Evolutionary conservation across 2,113 vertebrate species (phyloP).

Genomic region (Xiphias gladius): DNA sequence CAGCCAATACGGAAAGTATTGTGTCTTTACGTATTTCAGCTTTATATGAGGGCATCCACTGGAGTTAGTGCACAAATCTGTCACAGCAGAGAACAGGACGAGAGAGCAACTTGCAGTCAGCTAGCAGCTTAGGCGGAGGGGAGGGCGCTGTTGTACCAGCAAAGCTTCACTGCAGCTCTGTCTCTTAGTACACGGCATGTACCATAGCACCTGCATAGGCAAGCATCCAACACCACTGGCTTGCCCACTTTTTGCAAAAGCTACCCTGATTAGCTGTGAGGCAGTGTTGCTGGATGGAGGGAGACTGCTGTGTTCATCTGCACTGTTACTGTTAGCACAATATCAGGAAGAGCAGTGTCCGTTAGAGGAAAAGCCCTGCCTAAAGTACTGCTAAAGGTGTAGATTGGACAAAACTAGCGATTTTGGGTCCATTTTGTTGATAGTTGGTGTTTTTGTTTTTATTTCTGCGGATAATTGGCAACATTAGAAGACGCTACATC

Average conservation of each 20-base stretch:
- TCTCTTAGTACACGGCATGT: constrained; percentile 43
- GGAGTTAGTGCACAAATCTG: constrained; percentile 9
- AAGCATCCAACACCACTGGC: constrained; percentile 33
- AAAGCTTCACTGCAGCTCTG: constrained; percentile 37
- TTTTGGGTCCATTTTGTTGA: constrained; percentile 19
- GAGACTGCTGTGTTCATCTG: constrained; percentile 10
- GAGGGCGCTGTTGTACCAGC: constrained; percentile 39
- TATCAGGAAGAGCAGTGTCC: constrained; percentile 38
- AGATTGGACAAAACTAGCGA: not conserved
- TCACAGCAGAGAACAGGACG: constrained; percentile 14
- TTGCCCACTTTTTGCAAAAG: constrained; percentile 34
- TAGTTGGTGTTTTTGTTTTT: not conserved
- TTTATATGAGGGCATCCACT: constrained; percentile 51
- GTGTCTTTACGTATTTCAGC: constrained; percentile 53
- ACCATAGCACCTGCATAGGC: constrained; percentile 50
- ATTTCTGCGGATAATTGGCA: constrained; percentile 2
- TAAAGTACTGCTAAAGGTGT: not conserved
- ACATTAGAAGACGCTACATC: not conserved
- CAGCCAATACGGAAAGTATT: constrained; percentile 22
- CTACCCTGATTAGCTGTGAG: constrained; percentile 13
- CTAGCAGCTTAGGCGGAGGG: constrained; percentile 32
- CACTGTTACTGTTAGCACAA: constrained; percentile 25
- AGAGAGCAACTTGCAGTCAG: constrained; percentile 20
- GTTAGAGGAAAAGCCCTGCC: constrained; percentile 7
- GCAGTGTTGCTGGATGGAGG: constrained; percentile 19